phyloP scores from a whole-genome alignment of 2,113 vertebrate species.

The Sapajus apella region DNA sequence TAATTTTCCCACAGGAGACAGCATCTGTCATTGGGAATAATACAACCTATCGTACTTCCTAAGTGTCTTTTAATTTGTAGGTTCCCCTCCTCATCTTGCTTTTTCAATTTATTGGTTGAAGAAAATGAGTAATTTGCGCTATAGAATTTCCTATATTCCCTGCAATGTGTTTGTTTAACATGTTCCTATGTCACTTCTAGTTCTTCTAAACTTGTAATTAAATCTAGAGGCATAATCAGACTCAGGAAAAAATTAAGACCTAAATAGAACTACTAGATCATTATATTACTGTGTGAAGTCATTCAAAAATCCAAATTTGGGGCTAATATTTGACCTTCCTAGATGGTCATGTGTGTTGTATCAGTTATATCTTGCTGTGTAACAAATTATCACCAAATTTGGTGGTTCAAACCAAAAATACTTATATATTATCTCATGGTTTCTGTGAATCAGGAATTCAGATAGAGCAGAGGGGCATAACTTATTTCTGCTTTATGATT shows the following conservation, averaged over 20 bases:
- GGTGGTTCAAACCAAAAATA: neutral
- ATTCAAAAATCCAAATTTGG: neutral
- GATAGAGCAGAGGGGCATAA: neutral
- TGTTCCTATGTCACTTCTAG: neutral
- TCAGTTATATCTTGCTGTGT: neutral
- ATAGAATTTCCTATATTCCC: neutral
- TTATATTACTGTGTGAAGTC: neutral
- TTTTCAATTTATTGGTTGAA: neutral
- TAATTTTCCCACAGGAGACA: neutral
- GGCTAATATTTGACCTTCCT: neutral
- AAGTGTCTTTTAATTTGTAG: neutral
- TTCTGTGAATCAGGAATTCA: neutral
- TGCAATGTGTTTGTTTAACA: neutral
- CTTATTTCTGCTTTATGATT: conserved; percentile 12
- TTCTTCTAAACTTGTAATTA: conserved; percentile 28
- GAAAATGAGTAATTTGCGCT: neutral
- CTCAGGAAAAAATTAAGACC: neutral
- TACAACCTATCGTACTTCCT: neutral
- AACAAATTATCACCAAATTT: neutral
- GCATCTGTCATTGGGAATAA: neutral
- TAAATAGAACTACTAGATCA: neutral
- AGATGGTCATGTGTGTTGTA: neutral
- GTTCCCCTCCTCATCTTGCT: neutral
- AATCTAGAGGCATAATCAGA: conserved; percentile 3
- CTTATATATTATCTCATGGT: neutral